Percentiles rank a stretch among this genome's conserved stretches.
Evolutionary conservation across 2,797 vertebrate genomes (phyloP).

Genomic region (Malurus leucopterus): DNA sequence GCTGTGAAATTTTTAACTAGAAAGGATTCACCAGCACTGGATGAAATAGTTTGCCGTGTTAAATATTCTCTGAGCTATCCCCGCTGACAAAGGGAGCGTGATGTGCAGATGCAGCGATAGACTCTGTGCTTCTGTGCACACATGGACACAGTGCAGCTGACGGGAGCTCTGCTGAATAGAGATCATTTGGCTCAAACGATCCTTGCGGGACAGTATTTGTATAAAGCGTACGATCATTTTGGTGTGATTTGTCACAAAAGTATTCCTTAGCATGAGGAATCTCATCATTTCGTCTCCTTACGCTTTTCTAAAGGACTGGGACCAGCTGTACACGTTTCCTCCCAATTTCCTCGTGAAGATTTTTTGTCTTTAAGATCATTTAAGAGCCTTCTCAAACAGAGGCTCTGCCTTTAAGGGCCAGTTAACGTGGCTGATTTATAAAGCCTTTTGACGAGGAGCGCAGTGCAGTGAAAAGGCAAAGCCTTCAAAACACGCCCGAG

Average conservation of each 20-base stretch:
- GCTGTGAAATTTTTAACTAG: constrained; percentile 3
- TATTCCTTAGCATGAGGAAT: constrained; percentile 6
- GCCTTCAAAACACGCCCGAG: background rate
- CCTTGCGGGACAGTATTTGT: background rate
- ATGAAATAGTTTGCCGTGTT: background rate
- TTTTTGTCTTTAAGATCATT: constrained; percentile 11
- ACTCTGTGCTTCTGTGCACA: background rate
- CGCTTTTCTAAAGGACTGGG: background rate
- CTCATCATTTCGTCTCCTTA: constrained; percentile 3
- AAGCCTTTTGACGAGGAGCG: background rate
- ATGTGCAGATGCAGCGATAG: background rate
- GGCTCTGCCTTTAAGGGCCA: background rate
- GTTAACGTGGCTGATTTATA: background rate
- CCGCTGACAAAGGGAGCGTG: background rate
- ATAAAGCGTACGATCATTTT: constrained; percentile 6
- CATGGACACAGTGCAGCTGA: background rate
- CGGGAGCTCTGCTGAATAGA: background rate
- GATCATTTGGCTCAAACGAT: constrained; percentile 8
- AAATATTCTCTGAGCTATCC: background rate
- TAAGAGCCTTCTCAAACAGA: background rate
- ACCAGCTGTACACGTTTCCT: background rate
- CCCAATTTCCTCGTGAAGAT: background rate
- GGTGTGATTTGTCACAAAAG: background rate
- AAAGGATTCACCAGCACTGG: background rate
- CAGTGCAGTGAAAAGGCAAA: background rate